Conservation (phyloP, 2,113 vertebrate species). For the Pseudopipra pipra region DNA sequence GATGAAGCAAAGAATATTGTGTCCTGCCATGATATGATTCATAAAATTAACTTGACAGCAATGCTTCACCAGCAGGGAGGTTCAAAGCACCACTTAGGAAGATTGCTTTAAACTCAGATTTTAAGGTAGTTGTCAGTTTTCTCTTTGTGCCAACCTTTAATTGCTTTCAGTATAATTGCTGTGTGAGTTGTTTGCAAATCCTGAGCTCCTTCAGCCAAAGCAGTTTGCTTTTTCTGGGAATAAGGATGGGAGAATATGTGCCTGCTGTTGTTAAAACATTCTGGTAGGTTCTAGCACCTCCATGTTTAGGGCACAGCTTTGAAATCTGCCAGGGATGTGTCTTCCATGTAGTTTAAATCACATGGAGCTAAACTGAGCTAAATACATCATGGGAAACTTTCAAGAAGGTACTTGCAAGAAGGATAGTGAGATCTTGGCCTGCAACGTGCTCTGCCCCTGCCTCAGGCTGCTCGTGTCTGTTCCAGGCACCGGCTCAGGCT, state of each 20-base stretch:
- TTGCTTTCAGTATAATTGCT: not conserved
- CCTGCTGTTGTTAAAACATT: not conserved
- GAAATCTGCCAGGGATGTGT: not conserved
- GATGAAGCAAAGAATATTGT: not conserved
- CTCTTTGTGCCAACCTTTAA: not conserved
- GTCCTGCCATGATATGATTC: constrained; percentile 1
- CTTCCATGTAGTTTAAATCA: not conserved
- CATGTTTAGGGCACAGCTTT: not conserved
- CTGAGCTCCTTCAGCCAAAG: not conserved
- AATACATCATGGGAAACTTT: not conserved
- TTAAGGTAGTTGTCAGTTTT: not conserved
- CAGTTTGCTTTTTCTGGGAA: not conserved
- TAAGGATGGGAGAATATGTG: not conserved
- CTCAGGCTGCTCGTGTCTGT: not conserved
- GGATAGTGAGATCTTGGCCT: not conserved
- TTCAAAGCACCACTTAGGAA: not conserved
- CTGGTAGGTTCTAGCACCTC: not conserved
- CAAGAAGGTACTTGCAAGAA: not conserved
- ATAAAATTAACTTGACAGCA: not conserved
- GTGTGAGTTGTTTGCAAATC: not conserved
- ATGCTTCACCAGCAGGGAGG: not conserved
- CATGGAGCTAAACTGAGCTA: not conserved
- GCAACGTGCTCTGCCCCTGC: not conserved
- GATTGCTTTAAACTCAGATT: constrained; percentile 20
- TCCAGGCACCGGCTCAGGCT: not conserved